Evolutionary conservation across 2,888 invertebrate species (phyloP), one percentile per base, ranked within the genome.

Genomic region (Biston stratarius): DNA sequence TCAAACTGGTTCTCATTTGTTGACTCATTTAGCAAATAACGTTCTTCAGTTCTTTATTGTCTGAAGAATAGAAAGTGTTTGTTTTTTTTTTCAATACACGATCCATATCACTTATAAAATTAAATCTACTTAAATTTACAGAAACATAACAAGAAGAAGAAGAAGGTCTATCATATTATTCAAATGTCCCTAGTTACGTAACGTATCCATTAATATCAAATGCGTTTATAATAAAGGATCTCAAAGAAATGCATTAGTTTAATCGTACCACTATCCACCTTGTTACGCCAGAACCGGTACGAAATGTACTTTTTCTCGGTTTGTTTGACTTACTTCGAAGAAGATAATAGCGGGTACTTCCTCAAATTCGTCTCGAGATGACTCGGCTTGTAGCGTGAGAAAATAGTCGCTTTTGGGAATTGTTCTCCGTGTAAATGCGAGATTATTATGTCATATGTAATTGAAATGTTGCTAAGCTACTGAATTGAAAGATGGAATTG

Each of bases 261-360:
- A 89, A 91, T 88, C 83, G 85, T 76, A 80, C 44, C 66, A 48
- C 65, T 56, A 61, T 61, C 42, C 61, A 61, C 75, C 88, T 89
- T 77, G 89, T 90, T 89, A 88, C 88, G 81, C 79, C 48, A 72
- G 70, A 74, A 48, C 66, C 58, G 57, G 71, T 68, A 70, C 53
- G 71, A 73, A 69, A 73, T 70, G 66, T 68, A 53, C 62, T 63
- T 61, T 61, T 72, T 66, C 61, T 71, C 52, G 62, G 72, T 77
- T 76, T 77, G 77, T 83, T 83, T 90, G 88, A 87, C 83, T 91
- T 86, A 86, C 80, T 89, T 86, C 81, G 81, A 82, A 87, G 84
- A 83, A 86, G 84, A 90, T 91, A 91, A 91, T 91, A 84, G 88
- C 80, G 79, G 83, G 73, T 79, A 89, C 89, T 91, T 92, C 91